Conservation (phyloP, 2,888 invertebrate species). For the Tinea pellionella region DNA sequence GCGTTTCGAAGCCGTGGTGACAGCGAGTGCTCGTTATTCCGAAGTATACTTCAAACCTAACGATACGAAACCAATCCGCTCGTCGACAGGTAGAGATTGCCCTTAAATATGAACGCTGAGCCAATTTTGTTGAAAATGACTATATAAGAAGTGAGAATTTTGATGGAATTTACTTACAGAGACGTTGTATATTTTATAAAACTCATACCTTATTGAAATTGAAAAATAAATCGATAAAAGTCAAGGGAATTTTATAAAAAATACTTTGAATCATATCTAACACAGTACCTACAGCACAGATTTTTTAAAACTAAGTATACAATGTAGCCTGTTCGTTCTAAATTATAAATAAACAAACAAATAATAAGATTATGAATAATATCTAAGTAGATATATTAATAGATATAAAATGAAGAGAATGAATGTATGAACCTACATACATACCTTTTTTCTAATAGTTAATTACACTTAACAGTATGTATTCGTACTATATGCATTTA, state of each 20-base stretch:
- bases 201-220: not conserved
- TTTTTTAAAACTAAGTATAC: too few relatives aligned
- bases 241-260: too few relatives aligned
- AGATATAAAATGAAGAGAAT: too few relatives aligned
- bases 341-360: too few relatives aligned
- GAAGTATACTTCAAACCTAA: not conserved
- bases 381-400: too few relatives aligned
- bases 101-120: constrained; percentile 6
- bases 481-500: not conserved
- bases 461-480: not conserved
- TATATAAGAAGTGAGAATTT: not conserved
- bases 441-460: not conserved
- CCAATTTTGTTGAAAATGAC: not conserved
- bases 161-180: not conserved
- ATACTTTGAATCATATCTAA: too few relatives aligned
- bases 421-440: too few relatives aligned
- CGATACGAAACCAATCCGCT: not conserved
- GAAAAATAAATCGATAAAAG: not conserved
- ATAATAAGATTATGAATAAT: too few relatives aligned
- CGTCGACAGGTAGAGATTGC: constrained; percentile 4
- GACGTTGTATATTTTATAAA: not conserved
- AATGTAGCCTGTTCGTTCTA: too few relatives aligned
- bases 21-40: not conserved
- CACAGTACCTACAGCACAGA: too few relatives aligned
- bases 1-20: not conserved